Conservation (phyloP, 2,888 invertebrate genomes). For the Drosophila formosana region DNA sequence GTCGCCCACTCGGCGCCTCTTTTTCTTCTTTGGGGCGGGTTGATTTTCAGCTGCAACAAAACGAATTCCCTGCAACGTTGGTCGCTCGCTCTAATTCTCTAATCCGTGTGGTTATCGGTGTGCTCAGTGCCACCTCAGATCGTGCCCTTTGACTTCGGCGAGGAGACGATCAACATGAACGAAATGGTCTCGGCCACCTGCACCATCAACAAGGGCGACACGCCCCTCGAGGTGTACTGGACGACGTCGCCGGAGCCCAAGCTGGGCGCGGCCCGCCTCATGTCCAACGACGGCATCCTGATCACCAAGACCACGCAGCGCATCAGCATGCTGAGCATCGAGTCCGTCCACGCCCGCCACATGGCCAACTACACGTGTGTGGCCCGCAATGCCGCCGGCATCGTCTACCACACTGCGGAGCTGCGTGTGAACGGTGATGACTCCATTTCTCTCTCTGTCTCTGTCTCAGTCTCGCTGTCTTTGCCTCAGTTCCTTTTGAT, state of each 20-base stretch:
- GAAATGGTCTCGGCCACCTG: slow-evolving; percentile 91
- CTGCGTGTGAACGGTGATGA: slow-evolving; percentile 90
- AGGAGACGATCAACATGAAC: slow-evolving; percentile 91
- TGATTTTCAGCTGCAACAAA: slow-evolving; percentile 42
- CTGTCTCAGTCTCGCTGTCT: not conserved
- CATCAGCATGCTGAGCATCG: slow-evolving; percentile 89
- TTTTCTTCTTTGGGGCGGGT: slow-evolving; percentile 51
- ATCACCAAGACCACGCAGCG: slow-evolving; percentile 88
- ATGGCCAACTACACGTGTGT: slow-evolving; percentile 91
- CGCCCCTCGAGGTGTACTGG: slow-evolving; percentile 92
- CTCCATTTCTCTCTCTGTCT: not conserved
- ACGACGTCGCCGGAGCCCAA: slow-evolving; percentile 85
- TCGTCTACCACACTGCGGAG: slow-evolving; percentile 89
- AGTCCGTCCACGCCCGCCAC: slow-evolving; percentile 89
- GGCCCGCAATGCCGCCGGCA: slow-evolving; percentile 90
- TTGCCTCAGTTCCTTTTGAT: slow-evolving; percentile 40
- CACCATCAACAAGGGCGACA: slow-evolving; percentile 91
- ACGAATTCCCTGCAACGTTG: slow-evolving; percentile 60
- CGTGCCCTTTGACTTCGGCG: slow-evolving; percentile 91
- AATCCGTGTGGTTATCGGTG: not conserved
- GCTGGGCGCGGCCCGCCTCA: slow-evolving; percentile 86
- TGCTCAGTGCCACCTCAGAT: slow-evolving; percentile 91
- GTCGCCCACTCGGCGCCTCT: slow-evolving; percentile 33
- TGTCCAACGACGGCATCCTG: slow-evolving; percentile 87
- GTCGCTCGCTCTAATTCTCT: slow-evolving; percentile 40